phyloP scores from a whole-genome alignment of 2,113 vertebrate genomes.

The Penelope pileata region DNA sequence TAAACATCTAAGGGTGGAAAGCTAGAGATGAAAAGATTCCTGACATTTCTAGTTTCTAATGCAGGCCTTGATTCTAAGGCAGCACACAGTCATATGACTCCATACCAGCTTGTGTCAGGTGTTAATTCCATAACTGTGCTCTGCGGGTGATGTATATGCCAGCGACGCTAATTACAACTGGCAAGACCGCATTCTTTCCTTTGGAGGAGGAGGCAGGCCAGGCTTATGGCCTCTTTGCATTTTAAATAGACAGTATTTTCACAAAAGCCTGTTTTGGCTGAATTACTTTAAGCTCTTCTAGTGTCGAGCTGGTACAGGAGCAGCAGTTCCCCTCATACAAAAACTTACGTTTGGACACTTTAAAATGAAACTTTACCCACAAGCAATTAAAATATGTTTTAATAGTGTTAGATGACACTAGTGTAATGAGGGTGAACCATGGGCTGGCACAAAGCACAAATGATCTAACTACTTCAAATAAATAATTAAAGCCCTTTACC shows the following conservation, averaged over 20 bases:
- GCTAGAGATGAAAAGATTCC: neutral
- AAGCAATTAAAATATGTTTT: neutral
- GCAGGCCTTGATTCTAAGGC: neutral
- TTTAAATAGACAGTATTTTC: conserved; percentile 35
- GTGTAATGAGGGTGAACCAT: neutral
- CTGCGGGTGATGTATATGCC: conserved; percentile 39
- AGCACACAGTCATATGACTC: conserved; percentile 21
- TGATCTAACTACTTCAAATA: neutral
- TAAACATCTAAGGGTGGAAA: neutral
- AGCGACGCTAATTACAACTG: conserved; percentile 21
- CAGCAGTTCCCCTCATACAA: neutral
- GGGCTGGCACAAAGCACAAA: neutral
- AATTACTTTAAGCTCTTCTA: neutral
- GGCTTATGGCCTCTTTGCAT: conserved; percentile 52
- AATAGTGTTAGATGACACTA: neutral
- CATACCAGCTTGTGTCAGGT: conserved; percentile 1
- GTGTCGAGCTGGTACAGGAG: neutral
- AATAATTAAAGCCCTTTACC: neutral
- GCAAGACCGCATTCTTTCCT: conserved; percentile 33
- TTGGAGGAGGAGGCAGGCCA: neutral
- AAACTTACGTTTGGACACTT: neutral
- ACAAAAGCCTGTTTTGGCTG: neutral
- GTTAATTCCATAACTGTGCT: conserved; percentile 14
- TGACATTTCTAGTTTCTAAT: neutral
- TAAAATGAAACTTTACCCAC: neutral